Evolutionary conservation across 1,140 invertebrate genomes (phyloP).

Genomic region (Drosophila trapezifrons): DNA sequence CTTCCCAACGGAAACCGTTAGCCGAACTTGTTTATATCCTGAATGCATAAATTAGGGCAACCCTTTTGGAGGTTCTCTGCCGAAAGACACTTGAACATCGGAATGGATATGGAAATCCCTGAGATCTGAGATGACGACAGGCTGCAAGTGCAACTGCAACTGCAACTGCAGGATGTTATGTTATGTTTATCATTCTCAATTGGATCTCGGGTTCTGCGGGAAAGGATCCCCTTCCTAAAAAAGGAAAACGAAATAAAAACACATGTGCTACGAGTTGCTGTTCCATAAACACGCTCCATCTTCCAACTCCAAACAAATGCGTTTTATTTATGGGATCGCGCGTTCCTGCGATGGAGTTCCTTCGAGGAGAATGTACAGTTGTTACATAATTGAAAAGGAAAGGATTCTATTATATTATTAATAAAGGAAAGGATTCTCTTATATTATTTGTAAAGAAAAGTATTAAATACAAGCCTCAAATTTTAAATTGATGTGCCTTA

Average conservation of each 20-base stretch:
- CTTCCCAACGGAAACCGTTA: neutral
- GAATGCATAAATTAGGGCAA: conserved; percentile 5
- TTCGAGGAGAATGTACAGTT: conserved; percentile 22
- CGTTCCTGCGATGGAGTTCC: conserved; percentile 17
- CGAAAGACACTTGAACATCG: conserved; percentile 67
- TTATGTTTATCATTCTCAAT: conserved; percentile 76
- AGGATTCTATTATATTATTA: neutral
- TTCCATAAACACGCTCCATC: conserved; percentile 51
- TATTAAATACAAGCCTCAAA: too few species aligned
- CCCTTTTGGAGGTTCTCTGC: conserved; percentile 4
- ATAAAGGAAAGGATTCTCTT: too few species aligned
- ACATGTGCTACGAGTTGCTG: conserved; percentile 22
- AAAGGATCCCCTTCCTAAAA: conserved; percentile 22
- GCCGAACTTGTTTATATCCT: neutral
- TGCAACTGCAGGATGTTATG: conserved; percentile 66
- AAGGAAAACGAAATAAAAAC: neutral
- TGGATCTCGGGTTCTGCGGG: conserved; percentile 69
- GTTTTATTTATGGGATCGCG: conserved; percentile 64
- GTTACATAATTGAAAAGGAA: neutral
- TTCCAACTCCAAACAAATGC: conserved; percentile 46
- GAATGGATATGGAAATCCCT: conserved; percentile 8
- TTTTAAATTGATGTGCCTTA: too few species aligned
- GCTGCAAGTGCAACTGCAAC: conserved; percentile 16
- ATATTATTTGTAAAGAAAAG: too few species aligned
- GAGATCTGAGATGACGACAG: conserved; percentile 41